A percentile compares a stretch with the other conserved stretches of the same genome.
Conservation (phyloP, 2,113 vertebrate genomes). For the Choloepus hoffmanni region DNA sequence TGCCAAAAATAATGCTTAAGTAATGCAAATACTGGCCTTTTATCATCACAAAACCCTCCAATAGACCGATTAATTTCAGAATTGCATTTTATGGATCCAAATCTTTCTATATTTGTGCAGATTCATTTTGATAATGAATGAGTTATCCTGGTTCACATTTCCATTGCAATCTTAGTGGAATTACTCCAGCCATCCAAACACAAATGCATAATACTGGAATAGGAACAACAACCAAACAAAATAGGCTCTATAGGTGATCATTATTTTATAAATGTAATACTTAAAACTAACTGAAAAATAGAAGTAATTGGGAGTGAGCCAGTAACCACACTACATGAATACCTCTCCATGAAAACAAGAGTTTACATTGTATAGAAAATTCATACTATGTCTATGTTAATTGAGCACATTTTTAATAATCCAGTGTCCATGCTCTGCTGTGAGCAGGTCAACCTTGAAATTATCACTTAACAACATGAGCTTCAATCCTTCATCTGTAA, state of each 20-base stretch:
- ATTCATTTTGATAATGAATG: not conserved
- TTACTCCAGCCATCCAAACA: not conserved
- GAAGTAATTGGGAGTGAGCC: not conserved
- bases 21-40: not conserved
- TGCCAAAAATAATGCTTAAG: not conserved
- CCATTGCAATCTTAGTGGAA: not conserved
- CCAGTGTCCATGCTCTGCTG: not conserved
- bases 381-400: not conserved
- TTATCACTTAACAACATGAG: not conserved
- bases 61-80: not conserved
- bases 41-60: not conserved
- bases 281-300: not conserved
- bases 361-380: not conserved
- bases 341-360: conserved; percentile 34
- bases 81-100: not conserved
- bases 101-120: not conserved
- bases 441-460: not conserved
- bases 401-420: not conserved
- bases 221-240: not conserved
- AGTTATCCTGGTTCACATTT: not conserved
- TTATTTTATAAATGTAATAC: not conserved
- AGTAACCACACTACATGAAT: not conserved
- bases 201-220: not conserved
- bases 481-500: not conserved
- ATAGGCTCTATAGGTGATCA: not conserved